A percentile compares a stretch with the other conserved stretches of the same genome.
Conservation (phyloP, 2,888 invertebrate genomes). For the Rhogogaster chlorosoma region DNA sequence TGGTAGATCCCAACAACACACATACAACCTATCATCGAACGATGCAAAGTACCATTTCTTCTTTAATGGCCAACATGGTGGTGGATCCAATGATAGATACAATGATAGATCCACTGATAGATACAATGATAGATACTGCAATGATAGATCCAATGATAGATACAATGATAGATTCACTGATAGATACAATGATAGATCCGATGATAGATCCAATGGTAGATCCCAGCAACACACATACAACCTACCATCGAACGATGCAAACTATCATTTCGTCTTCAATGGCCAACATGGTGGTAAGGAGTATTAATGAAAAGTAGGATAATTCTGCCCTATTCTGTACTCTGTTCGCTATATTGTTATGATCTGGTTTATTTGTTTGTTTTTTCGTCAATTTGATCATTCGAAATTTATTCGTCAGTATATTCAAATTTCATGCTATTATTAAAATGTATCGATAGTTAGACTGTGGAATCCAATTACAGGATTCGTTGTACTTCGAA, state of each 20-base stretch:
- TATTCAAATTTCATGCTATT: not conserved
- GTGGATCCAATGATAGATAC: too few species aligned
- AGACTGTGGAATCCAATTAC: not conserved
- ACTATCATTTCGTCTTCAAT: not conserved
- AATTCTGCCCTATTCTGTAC: constrained; percentile 4
- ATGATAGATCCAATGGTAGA: not conserved
- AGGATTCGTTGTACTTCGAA: not conserved
- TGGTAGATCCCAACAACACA: not conserved
- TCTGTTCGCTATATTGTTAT: not conserved
- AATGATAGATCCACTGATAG: too few species aligned
- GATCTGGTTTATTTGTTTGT: not conserved
- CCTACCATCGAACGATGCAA: not conserved
- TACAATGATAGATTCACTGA: too few species aligned
- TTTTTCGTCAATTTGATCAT: not conserved
- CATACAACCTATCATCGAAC: not conserved
- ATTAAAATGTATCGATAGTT: not conserved
- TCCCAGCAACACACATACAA: not conserved
- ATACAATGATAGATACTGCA: too few species aligned
- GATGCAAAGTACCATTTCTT: not conserved
- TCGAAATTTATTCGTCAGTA: not conserved
- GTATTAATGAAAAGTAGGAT: not conserved
- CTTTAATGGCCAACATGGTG: not conserved
- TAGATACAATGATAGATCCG: too few species aligned
- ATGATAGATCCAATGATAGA: not conserved
- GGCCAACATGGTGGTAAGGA: constrained; percentile 7